Base-by-base conservation (phyloP, 2,797 vertebrate genomes). In the Sebastes iracundus region DNA sequence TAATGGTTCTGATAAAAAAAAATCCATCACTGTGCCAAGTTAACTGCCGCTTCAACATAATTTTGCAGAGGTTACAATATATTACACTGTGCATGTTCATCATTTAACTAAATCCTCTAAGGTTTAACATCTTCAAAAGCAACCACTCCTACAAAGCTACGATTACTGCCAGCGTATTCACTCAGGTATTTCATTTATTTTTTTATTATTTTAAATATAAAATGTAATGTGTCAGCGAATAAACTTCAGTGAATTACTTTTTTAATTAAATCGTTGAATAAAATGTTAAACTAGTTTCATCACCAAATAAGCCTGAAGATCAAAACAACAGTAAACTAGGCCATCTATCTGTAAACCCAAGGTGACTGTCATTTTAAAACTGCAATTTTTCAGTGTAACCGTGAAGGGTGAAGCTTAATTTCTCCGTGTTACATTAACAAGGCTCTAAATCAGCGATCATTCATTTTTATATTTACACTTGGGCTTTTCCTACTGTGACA, bases 281-380 rank as follows among this genome's bases (percentile, higher is more conserved):
- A 64, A 33, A 14, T 11, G 25, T 32, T 52, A 60, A 38, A 35
- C 35, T 16, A 49, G 6, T 64, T 81, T 61, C 52, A 69, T 79
- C 59, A 38, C 5, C 52, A 76, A 79, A 81, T 75, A 68, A 35
- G 27, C 69, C 58, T 70, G 56, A 35, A 72, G 77, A 77, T 71
- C 60, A 71, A 66, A 79, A 61, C 35, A 61, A 9, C 60, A 25
- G 63, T 60, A 59, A 87, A 83, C 75, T 64, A 49, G 63, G 32
- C 32, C 72, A 74, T 70, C n/a, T 32, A 11, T 42, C 46, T 10
- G 70, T 52, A 70, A 28, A 77, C n/a, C 56, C 65, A 59, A 72
- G 49, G 65, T 20, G 14, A 28, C 65, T 42, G 30, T 56, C 3
- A n/a, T 64, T 75, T 35, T 4, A 58, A 56, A 30, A 58, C 4